These are phyloP conservation scores for Morbakka virulenta DNA, from an alignment of 30 jellyfish, hydroid and myxozoan species.

Conservation along the genomic window DNA sequence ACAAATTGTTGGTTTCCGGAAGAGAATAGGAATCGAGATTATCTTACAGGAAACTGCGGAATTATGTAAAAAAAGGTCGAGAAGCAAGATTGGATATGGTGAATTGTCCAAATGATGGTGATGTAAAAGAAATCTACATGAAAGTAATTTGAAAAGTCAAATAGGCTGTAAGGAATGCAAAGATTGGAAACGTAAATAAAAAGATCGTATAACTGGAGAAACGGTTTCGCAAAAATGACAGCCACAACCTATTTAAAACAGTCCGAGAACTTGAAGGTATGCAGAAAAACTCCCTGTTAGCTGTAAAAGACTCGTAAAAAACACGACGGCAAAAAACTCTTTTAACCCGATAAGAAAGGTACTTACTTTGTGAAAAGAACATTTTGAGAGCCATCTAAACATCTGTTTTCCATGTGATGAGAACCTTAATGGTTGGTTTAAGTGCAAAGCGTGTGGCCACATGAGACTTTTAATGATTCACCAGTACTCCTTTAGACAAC, in stretches of 20 bases:
- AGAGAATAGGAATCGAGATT: constrained; percentile 17
- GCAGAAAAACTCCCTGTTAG: neutral
- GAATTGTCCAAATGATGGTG: neutral
- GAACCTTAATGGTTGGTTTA: neutral
- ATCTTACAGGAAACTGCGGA: neutral
- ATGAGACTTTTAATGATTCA: no score
- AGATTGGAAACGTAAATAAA: no score
- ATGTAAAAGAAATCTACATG: neutral
- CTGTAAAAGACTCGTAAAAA: constrained; percentile 6
- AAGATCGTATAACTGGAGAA: constrained; percentile 15
- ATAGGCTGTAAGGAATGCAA: neutral
- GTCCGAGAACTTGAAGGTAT: constrained; percentile 34
- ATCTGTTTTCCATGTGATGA: constrained; percentile 21
- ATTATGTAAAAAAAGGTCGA: neutral
- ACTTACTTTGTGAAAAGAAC: no score
- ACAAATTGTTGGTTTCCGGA: no score
- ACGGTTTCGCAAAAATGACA: neutral
- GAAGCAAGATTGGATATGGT: constrained; percentile 3
- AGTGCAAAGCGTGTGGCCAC: no score
- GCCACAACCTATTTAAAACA: no score
- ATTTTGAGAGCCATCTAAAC: no score
- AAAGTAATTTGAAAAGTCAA: constrained; percentile 1
- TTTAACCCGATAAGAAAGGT: constrained; percentile 12
- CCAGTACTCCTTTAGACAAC: no score
- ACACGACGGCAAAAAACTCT: constrained; percentile 24